phyloP scores from a whole-genome alignment of 2,797 vertebrate species.

The Rhodeus uyekii region DNA sequence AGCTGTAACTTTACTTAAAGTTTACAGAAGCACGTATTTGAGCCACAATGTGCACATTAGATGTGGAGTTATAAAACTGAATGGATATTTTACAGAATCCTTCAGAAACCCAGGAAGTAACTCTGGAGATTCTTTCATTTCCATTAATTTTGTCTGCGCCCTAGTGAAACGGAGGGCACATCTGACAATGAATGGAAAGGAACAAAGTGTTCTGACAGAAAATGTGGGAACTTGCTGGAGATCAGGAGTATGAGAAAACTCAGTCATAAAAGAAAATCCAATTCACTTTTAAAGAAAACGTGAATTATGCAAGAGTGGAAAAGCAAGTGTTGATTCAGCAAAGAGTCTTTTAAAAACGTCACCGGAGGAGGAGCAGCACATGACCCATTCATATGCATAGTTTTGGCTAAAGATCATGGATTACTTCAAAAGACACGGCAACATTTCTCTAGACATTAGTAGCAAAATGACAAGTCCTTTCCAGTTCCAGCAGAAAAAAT shows the following conservation, averaged over 20 bases:
- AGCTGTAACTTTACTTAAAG: background rate
- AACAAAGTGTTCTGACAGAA: background rate
- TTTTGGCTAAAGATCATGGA: background rate
- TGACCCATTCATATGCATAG: background rate
- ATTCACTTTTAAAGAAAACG: background rate
- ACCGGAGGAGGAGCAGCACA: background rate
- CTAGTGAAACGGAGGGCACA: conserved; percentile 7
- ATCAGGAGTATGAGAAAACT: background rate
- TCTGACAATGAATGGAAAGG: background rate
- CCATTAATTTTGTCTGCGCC: background rate
- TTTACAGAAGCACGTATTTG: background rate
- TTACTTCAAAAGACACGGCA: background rate
- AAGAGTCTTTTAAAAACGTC: background rate
- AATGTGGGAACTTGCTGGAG: background rate
- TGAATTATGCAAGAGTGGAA: background rate
- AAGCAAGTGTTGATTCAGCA: background rate
- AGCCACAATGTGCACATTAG: background rate
- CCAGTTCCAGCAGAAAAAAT: background rate
- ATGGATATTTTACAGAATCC: background rate
- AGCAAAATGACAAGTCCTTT: background rate
- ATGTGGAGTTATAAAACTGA: background rate
- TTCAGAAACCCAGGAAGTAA: background rate
- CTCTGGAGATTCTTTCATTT: conserved; percentile 6
- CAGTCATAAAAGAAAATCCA: background rate
- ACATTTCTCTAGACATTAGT: background rate